Evolutionary conservation across 30 jellyfish, hydroid and myxozoan species (phyloP), one percentile per base, ranked within the genome.

Genomic region (Chironex yamaguchii): DNA sequence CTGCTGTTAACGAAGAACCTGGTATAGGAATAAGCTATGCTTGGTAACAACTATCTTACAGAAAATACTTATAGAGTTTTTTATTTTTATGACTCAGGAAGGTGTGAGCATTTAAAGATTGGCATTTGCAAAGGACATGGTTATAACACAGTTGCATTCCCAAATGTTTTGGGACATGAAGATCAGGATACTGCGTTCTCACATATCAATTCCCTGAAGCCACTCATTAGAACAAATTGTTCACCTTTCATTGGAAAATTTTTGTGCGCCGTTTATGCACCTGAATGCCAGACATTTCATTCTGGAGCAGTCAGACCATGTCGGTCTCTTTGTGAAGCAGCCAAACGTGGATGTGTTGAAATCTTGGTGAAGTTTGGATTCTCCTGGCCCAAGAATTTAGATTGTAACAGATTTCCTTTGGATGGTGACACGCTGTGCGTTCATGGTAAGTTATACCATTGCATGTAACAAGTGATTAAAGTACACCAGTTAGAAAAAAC

Each of bases 71-170:
- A n/a, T n/a, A n/a, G n/a, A n/a, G n/a, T n/a, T n/a, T n/a, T n/a
- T n/a, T n/a, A n/a, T n/a, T n/a, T n/a, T n/a, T n/a, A n/a, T n/a
- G n/a, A n/a, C n/a, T n/a, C n/a, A n/a, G n/a, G n/a, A n/a, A n/a
- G n/a, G n/a, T 86, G 96, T 53, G 96, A 86, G 76, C 90, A 90
- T 81, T 73, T 86, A 0, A 86, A 86, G 42, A 76, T 92, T 72
- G 92, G 84, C 81, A 69, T 94, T 76, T 94, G 99, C 72, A 89
- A 86, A 65, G 89, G 89, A 48, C 65, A 88, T 62, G 75, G 81
- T 62, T 67, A 67, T 27, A 67, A 67, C 81, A 1, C 66, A 36
- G 31, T 64, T 9, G 34, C 24, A 26, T 22, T 24, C 34, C 81
- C 81, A 21, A 67, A 67, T 31, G 27, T 31, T 17, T 64, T 67